Evolutionary conservation across 2,888 invertebrate species (phyloP).

Genomic region (Nymphalis polychloros): DNA sequence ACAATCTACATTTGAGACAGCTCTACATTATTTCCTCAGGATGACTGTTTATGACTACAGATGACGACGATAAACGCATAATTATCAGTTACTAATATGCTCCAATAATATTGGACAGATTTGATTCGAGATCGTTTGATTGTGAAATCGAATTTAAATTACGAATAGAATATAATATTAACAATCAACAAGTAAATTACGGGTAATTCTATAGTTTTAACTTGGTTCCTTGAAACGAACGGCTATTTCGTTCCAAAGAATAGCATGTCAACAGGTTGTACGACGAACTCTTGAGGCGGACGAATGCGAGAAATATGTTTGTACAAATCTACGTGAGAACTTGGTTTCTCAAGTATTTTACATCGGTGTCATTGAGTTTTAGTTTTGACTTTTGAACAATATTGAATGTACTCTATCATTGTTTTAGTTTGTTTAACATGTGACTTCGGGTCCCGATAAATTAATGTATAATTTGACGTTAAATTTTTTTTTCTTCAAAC

Average conservation of each 20-base stretch:
- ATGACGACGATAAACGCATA: too few species aligned
- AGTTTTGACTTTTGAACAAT: not conserved
- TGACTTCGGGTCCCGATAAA: too few species aligned
- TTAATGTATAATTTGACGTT: too few species aligned
- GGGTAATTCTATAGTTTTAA: constrained; percentile 55
- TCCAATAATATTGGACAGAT: too few species aligned
- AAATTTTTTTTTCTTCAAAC: too few species aligned
- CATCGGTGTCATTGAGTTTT: not conserved
- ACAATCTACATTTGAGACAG: too few species aligned
- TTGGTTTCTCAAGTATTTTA: not conserved
- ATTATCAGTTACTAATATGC: too few species aligned
- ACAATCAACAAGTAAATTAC: constrained; percentile 43
- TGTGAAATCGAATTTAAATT: too few species aligned
- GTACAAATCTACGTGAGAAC: constrained; percentile 18
- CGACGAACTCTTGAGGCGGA: constrained; percentile 38
- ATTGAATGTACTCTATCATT: not conserved
- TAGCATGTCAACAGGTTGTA: constrained; percentile 62
- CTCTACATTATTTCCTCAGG: too few species aligned
- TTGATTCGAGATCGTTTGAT: too few species aligned
- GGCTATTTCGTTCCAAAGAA: constrained; percentile 63
- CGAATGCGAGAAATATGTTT: constrained; percentile 40
- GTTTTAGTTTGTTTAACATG: not conserved
- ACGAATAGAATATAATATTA: not conserved
- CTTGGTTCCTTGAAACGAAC: constrained; percentile 56
- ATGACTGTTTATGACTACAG: too few species aligned